These are phyloP conservation scores for Notamacropus eugenii DNA, from an alignment of 2,797 vertebrate genomes.

Conservation along the genomic window DNA sequence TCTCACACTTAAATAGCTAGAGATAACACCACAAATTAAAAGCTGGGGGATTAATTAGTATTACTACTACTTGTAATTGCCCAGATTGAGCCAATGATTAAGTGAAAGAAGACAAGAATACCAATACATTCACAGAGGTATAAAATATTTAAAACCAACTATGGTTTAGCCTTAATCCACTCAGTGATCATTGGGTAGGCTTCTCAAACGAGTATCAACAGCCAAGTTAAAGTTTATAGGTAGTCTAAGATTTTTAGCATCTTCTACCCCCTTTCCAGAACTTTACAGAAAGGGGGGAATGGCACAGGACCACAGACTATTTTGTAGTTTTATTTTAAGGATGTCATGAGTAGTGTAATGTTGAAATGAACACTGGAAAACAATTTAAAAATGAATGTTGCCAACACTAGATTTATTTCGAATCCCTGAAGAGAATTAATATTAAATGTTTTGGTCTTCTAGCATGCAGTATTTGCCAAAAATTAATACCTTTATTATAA, in stretches of 20 bases:
- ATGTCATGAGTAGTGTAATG: neutral
- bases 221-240: neutral
- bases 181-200: neutral
- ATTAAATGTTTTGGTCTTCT: neutral
- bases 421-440: neutral
- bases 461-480: neutral
- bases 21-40: slow-evolving; percentile 3
- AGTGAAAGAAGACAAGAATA: neutral
- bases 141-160: neutral
- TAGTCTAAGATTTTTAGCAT: neutral
- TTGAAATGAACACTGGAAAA: neutral
- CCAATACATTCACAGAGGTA: neutral
- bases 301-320: neutral
- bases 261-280: neutral
- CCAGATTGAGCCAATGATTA: neutral
- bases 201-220: neutral
- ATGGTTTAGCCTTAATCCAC: neutral
- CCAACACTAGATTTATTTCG: neutral
- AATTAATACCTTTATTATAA: neutral
- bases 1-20: neutral
- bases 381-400: neutral
- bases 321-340: neutral
- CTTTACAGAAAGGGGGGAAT: neutral
- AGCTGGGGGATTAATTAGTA: neutral
- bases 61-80: neutral